A percentile compares a stretch with the other conserved stretches of the same genome.
Conservation (phyloP, 2,888 invertebrate genomes). For the Adela reaumurella region DNA sequence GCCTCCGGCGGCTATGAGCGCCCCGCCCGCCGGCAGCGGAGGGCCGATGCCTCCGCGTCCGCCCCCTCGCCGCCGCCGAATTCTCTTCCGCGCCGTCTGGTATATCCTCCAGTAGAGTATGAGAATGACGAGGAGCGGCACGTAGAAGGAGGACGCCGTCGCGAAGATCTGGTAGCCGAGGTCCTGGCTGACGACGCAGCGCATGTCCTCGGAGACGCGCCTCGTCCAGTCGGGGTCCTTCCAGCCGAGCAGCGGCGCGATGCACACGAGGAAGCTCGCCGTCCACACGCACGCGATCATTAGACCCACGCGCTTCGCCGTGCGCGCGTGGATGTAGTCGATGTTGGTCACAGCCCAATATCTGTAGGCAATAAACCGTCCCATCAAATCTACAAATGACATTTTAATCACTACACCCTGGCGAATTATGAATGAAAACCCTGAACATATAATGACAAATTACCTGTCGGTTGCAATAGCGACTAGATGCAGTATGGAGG, state of each 20-base stretch:
- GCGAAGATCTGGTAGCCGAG: slow-evolving; percentile 84
- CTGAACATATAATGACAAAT: no score
- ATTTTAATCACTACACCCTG: no score
- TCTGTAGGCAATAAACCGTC: slow-evolving; percentile 28
- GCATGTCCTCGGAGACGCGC: slow-evolving; percentile 59
- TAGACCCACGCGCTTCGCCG: slow-evolving; percentile 68
- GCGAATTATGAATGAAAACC: no score
- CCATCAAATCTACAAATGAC: no score
- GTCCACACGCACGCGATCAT: slow-evolving; percentile 86
- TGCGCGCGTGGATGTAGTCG: slow-evolving; percentile 83
- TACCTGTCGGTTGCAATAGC: slow-evolving; percentile 80
- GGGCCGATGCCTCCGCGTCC: slow-evolving; percentile 48
- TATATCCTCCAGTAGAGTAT: slow-evolving; percentile 89
- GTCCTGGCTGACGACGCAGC: slow-evolving; percentile 82
- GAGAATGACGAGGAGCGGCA: slow-evolving; percentile 83
- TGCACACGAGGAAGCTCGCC: slow-evolving; percentile 77
- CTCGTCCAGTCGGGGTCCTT: slow-evolving; percentile 61
- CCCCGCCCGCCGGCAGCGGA: slow-evolving; percentile 52
- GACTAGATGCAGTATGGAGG: slow-evolving; percentile 76
- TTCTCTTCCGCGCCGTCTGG: slow-evolving; percentile 83
- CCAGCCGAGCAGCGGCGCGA: slow-evolving; percentile 86
- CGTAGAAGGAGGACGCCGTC: slow-evolving; percentile 87
- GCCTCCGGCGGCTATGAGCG: slow-evolving; percentile 65
- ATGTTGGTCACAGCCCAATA: slow-evolving; percentile 92
- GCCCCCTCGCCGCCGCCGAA: slow-evolving; percentile 65